Evolutionary conservation across 2,113 vertebrate species (phyloP).

Genomic region (Falco punctatus): DNA sequence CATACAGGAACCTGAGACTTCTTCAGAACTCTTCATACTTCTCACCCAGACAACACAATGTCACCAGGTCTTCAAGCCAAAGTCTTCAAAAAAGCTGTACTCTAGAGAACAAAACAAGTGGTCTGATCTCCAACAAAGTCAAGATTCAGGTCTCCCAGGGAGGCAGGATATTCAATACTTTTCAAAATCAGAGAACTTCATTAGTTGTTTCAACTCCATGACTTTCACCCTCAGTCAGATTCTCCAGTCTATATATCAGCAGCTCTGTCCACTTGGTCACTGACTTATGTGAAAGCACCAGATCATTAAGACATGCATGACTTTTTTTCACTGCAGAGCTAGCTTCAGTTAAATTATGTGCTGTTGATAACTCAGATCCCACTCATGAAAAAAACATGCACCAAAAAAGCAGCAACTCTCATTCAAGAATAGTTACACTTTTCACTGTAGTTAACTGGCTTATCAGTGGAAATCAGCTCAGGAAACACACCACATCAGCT

Average conservation of each 20-base stretch:
- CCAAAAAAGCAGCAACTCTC: not conserved
- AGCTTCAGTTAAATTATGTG: not conserved
- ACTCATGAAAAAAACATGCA: not conserved
- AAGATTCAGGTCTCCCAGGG: not conserved
- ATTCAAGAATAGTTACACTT: not conserved
- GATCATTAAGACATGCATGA: accelerated
- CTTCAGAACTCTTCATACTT: not conserved
- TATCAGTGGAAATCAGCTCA: not conserved
- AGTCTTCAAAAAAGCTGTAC: not conserved
- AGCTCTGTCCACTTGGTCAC: not conserved
- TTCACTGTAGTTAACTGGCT: not conserved
- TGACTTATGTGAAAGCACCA: not conserved
- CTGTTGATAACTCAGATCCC: not conserved
- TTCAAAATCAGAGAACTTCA: not conserved
- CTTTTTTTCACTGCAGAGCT: not conserved
- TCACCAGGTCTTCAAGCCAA: not conserved
- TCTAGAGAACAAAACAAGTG: not conserved
- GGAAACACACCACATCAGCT: not conserved
- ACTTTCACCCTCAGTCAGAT: not conserved
- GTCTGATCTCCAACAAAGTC: not conserved
- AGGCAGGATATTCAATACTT: not conserved
- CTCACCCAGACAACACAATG: not conserved
- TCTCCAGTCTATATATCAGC: not conserved
- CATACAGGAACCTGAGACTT: not conserved
- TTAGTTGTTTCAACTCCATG: not conserved